Base-by-base conservation (phyloP, 2,888 invertebrate genomes). In the Lithodes maja region DNA sequence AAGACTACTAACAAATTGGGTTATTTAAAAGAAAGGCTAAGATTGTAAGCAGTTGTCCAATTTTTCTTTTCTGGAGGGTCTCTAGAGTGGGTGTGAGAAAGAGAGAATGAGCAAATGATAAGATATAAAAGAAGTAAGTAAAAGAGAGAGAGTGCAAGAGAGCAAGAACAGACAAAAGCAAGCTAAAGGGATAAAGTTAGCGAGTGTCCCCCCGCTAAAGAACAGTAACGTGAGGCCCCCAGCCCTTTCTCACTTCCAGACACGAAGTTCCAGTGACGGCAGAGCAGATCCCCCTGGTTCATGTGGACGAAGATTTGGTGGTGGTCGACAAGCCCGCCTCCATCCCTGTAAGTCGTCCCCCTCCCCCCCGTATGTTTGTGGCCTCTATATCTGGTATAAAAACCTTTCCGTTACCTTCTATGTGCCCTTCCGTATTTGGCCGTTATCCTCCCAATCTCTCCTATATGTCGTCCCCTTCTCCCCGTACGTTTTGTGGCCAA, bases 281-380 rank as follows among this genome's bases (percentile, higher is more conserved):
- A 95, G 97, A 97, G 96, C 97, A 97, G 95, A 97, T 99, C 95
- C 97, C 97, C 95, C 97, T 99, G 95, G 97, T 99, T 94, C 97
- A 97, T 95, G 97, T 99, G 96, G 98, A 98, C 95, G 98, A 99
- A 95, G 98, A 99, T 95, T 96, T 99, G 95, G 97, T 99, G 95
- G 99, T 99, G 95, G 98, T 99, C 95, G 98, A 99, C 96, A 99
- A 99, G 96, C 99, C 99, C 94, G 97, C 98, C 95, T 99, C 99
- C 95, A 98, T 99, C 95, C 99, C 99, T 95, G 98, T 99, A 97
- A 98, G 97, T 97, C 82, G 54, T 17, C 54, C 1, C 33, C 55
- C 53, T 3, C 78, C 33, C 33, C 33, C 33, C 33, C 33, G 33
- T n/a, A 68, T 7, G 68, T 15, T 15, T 68, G 68, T 68, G 15